A percentile compares a stretch with the other conserved stretches of the same genome.
These are phyloP conservation scores for Isotomurus palustris DNA, from an alignment of 2,888 invertebrate genomes.

Conservation along the genomic window DNA sequence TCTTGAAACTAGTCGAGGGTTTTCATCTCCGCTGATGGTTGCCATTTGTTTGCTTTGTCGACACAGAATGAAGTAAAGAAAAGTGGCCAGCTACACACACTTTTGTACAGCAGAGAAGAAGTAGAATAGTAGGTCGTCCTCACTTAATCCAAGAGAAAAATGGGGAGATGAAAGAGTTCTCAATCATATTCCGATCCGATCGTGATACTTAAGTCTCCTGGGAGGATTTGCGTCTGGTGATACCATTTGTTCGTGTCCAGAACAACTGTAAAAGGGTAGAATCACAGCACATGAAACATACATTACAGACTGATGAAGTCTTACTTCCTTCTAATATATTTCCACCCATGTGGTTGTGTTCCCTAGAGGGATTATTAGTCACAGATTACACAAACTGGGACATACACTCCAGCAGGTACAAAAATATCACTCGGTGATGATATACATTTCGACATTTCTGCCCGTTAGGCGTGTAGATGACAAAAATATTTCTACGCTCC, in stretches of 20 bases:
- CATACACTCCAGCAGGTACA: too few species aligned
- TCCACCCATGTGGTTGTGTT: slow-evolving; percentile 6
- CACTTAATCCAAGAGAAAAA: not conserved
- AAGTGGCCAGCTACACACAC: too few species aligned
- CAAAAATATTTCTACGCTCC: too few species aligned
- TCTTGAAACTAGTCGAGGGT: too few species aligned
- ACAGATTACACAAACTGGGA: not conserved
- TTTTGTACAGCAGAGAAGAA: not conserved
- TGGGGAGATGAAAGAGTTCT: slow-evolving; percentile 38
- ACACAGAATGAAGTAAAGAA: not conserved
- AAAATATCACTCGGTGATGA: too few species aligned
- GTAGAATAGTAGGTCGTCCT: not conserved
- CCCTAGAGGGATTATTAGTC: slow-evolving; percentile 14
- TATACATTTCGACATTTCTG: too few species aligned
- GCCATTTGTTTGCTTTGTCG: slow-evolving; percentile 6
- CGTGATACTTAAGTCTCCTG: slow-evolving; percentile 86
- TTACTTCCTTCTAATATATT: not conserved
- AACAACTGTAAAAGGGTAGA: slow-evolving; percentile 62
- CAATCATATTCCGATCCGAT: slow-evolving; percentile 95
- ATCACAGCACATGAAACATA: slow-evolving; percentile 5
- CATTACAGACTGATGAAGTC: not conserved
- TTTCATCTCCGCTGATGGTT: not conserved
- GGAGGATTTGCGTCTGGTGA: slow-evolving; percentile 81
- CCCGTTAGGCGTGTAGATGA: too few species aligned
- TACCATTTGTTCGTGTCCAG: slow-evolving; percentile 95